Base-by-base conservation (phyloP, 2,888 invertebrate genomes). In the Drosophila pseudotakahashii region DNA sequence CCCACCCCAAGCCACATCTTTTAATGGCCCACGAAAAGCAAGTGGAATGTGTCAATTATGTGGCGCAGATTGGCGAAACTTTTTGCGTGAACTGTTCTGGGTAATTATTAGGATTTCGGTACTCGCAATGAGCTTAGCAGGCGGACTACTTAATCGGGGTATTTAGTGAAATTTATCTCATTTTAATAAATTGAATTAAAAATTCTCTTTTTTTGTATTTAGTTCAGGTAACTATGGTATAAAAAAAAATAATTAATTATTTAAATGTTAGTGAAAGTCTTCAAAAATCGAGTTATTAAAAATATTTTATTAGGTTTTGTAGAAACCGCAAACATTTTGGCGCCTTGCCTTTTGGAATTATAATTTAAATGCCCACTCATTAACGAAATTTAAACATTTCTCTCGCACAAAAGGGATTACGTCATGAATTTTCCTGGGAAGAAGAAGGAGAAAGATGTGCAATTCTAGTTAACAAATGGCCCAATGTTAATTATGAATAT, bases 31-130 rank as follows among this genome's bases (percentile, higher is more conserved):
- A 23, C 13, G 19, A 26, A 34, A 59, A 34, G 4, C 58, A 32
- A 58, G 60, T 37, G 39, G 39, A 59, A 62, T 62, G 61, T 47
- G 62, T 48, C 60, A 41, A 47, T 62, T 62, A 60, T 39, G 45
- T 4, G 47, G 39, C 19, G 42, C 57, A 59, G 61, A 37, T 58
- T 58, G 4, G 1, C n/a, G 3, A 32, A 61, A 59, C 59, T 61
- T 58, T 58, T 32, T 7, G 44, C 19, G 23, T 44, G 2, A 30
- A 16, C 36, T 45, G 30, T 45, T 58, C 45, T n/a, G 41, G 7
- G 23, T 59, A 59, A 59, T 59, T 59, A 42, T 48, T 34, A 34
- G 48, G 0, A 34, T 16, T 47, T 14, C 14, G n/a, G 11, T 32
- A 47, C 32, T 47, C 16, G 14, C 6, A 7, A 11, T 11, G 10